A percentile compares a stretch with the other conserved stretches of the same genome.
Evolutionary conservation across 1,140 invertebrate genomes (phyloP).

Genomic region (Sinonovacula constricta): DNA sequence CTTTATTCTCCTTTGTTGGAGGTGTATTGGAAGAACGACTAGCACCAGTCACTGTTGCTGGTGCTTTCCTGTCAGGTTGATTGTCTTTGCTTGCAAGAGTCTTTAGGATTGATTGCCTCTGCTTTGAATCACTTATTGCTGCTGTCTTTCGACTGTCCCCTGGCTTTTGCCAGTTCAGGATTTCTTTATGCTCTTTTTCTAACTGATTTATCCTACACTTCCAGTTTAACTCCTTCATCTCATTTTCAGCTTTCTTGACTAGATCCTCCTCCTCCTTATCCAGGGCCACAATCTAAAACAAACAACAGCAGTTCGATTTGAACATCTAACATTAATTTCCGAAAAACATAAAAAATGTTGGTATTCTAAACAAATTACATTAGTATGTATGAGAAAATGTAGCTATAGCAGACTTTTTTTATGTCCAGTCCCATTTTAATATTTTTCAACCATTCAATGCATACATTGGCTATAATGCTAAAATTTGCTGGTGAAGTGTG

Average conservation of each 20-base stretch:
- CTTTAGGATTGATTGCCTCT: conserved; percentile 45
- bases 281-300: conserved; percentile 53
- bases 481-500: too few relatives aligned
- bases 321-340: too few relatives aligned
- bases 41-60: conserved; percentile 39
- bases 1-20: neutral
- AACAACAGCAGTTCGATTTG: too few relatives aligned
- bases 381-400: too few relatives aligned
- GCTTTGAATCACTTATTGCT: conserved; percentile 22
- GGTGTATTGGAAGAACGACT: conserved; percentile 14
- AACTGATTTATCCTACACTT: conserved; percentile 56
- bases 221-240: conserved; percentile 62
- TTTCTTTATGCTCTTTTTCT: conserved; percentile 56
- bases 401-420: too few relatives aligned
- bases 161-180: conserved; percentile 53
- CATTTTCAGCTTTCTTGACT: conserved; percentile 59
- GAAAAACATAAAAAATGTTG: too few relatives aligned
- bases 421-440: too few relatives aligned
- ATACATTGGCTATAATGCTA: too few relatives aligned
- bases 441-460: too few relatives aligned
- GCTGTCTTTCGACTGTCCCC: conserved; percentile 13
- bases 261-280: conserved; percentile 61
- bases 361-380: too few relatives aligned
- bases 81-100: conserved; percentile 22
- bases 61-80: conserved; percentile 31